A percentile compares a stretch with the other conserved stretches of the same genome.
Conservation (phyloP, 1,140 invertebrate species). For the Drosophila cardini region DNA sequence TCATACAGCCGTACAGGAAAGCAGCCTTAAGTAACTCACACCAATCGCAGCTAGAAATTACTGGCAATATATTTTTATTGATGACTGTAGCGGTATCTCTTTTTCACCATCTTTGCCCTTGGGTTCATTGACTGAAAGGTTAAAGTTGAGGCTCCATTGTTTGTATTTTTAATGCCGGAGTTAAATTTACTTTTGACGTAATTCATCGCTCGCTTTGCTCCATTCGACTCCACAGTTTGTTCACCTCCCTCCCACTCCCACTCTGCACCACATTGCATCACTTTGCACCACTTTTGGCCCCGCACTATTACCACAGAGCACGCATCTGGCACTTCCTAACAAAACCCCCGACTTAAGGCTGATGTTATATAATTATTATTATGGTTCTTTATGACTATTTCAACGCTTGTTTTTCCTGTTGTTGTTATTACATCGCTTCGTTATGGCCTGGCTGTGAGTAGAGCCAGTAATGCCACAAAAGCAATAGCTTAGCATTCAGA, state of each 20-base stretch:
- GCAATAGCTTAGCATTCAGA: slow-evolving; percentile 30
- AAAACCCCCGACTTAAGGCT: slow-evolving; percentile 5
- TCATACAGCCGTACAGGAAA: neutral
- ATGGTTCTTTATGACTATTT: slow-evolving; percentile 47
- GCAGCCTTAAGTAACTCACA: neutral
- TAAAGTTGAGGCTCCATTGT: slow-evolving; percentile 44
- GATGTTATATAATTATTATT: slow-evolving; percentile 32
- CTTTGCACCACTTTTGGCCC: slow-evolving; percentile 4
- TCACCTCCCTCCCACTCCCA: neutral
- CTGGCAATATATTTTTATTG: slow-evolving; percentile 62
- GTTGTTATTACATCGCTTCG: neutral
- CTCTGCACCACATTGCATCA: slow-evolving; percentile 3
- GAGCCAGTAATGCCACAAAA: neutral
- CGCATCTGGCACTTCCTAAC: slow-evolving; percentile 17
- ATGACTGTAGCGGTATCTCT: slow-evolving; percentile 49
- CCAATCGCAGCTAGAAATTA: slow-evolving; percentile 11
- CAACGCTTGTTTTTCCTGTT: slow-evolving; percentile 24
- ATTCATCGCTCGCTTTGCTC: slow-evolving; percentile 3
- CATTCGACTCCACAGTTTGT: neutral
- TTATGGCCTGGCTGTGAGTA: neutral
- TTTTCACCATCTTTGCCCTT: slow-evolving; percentile 12
- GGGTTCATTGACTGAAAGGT: slow-evolving; percentile 39
- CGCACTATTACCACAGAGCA: neutral
- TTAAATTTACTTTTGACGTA: slow-evolving; percentile 41
- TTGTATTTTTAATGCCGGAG: slow-evolving; percentile 24